Conservation (phyloP, 1,140 invertebrate species). For the Brachionus koreanus region DNA sequence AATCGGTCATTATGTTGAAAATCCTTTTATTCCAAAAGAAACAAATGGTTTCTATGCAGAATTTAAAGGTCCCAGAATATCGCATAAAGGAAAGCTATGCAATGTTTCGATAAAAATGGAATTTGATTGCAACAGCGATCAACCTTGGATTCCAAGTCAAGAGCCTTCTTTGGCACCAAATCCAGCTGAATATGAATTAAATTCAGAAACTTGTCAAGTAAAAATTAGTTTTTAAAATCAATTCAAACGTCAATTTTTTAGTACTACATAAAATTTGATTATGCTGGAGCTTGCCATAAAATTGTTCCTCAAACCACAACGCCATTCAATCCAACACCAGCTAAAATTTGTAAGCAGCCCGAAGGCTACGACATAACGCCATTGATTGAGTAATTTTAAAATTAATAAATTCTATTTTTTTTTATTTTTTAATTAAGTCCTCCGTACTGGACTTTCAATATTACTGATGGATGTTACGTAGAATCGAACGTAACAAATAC, state of each 20-base stretch:
- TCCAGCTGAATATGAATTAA: not conserved
- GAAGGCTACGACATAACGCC: constrained; percentile 16
- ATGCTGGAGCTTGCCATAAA: constrained; percentile 40
- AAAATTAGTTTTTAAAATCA: not conserved
- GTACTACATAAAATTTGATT: constrained; percentile 31
- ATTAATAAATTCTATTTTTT: not conserved
- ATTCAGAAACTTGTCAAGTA: constrained; percentile 1
- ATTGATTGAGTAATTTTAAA: not conserved
- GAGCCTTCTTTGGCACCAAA: not conserved
- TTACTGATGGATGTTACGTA: not conserved
- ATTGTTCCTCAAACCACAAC: constrained; percentile 21
- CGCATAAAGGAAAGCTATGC: not conserved
- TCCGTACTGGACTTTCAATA: constrained; percentile 28
- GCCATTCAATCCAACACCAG: constrained; percentile 7
- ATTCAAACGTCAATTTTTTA: not conserved
- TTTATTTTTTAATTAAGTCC: not conserved
- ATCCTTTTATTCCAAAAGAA: constrained; percentile 27
- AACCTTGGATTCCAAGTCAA: not conserved
- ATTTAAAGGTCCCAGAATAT: not conserved
- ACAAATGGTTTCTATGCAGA: constrained; percentile 27
- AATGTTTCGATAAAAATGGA: not conserved
- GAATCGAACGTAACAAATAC: not conserved
- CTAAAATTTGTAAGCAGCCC: constrained; percentile 25
- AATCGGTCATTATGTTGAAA: constrained; percentile 24
- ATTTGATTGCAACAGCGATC: constrained; percentile 36